phyloP scores from a whole-genome alignment of 2,888 invertebrate species.

The Bugulina stolonifera region DNA sequence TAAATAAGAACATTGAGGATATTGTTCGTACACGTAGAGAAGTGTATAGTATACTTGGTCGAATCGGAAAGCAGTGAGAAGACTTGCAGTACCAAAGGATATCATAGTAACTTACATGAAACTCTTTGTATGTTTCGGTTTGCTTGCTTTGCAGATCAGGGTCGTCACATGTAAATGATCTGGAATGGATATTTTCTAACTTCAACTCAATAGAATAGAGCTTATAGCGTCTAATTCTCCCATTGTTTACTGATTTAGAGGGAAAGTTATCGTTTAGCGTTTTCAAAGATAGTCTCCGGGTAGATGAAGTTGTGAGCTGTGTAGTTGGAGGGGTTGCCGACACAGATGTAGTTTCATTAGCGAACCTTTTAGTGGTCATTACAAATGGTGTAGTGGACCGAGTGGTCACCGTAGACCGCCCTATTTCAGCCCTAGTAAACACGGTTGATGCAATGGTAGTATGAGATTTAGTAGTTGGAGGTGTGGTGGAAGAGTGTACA shows the following conservation, averaged over 20 bases:
- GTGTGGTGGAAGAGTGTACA: not conserved
- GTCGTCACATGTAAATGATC: not conserved
- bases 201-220: too few species aligned
- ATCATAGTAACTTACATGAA: not conserved
- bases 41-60: too few species aligned
- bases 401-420: not conserved
- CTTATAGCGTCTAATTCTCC: too few species aligned
- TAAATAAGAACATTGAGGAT: too few species aligned
- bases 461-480: not conserved
- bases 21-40: too few species aligned
- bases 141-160: not conserved
- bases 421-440: too few species aligned
- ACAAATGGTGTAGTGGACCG: not conserved
- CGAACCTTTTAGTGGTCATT: not conserved
- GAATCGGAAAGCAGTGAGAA: too few species aligned
- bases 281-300: not conserved
- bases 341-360: not conserved
- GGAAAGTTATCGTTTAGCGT: too few species aligned
- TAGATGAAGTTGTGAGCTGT: not conserved
- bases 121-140: not conserved
- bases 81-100: too few species aligned
- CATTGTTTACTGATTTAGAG: too few species aligned
- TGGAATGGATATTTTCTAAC: too few species aligned
- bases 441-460: not conserved
- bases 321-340: not conserved